Evolutionary conservation across 1,140 invertebrate species (phyloP).

Genomic region (Drosophila equinoxialis): DNA sequence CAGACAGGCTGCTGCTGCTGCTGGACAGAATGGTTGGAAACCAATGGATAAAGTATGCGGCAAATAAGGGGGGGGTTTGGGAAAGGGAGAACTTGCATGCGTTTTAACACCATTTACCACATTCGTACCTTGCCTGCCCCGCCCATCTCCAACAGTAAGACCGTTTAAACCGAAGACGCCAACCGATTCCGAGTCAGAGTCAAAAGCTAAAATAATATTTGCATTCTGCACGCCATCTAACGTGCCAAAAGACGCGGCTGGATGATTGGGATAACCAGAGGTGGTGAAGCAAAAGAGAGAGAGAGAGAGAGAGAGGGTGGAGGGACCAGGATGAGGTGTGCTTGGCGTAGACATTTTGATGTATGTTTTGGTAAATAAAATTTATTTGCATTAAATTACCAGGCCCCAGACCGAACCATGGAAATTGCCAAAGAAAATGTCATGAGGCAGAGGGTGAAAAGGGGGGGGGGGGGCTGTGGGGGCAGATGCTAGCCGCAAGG

Average conservation of each 20-base stretch:
- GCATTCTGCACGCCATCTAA: slow-evolving; percentile 80
- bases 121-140: not conserved
- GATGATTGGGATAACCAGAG: slow-evolving; percentile 26
- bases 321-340: slow-evolving; percentile 19
- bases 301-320: not conserved
- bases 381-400: slow-evolving; percentile 82
- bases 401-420: slow-evolving; percentile 56
- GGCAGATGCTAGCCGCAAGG: slow-evolving; percentile 34
- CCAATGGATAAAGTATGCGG: slow-evolving; percentile 2
- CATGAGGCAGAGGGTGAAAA: slow-evolving; percentile 22
- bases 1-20: slow-evolving; percentile 70
- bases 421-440: slow-evolving; percentile 10
- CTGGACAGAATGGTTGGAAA: slow-evolving; percentile 31
- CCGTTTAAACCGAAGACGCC: slow-evolving; percentile 67
- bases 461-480: slow-evolving; percentile 2
- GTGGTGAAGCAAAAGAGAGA: not conserved
- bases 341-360: slow-evolving; percentile 78
- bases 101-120: slow-evolving; percentile 72
- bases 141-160: slow-evolving; percentile 43
- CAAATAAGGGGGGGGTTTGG: not conserved
- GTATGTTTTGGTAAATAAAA: slow-evolving; percentile 81
- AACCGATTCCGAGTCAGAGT: slow-evolving; percentile 29
- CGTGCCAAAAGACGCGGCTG: slow-evolving; percentile 45
- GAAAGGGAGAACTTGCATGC: slow-evolving; percentile 56
- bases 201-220: slow-evolving; percentile 80